phyloP scores from a whole-genome alignment of 2,113 vertebrate species.

The Onychostoma macrolepis region DNA sequence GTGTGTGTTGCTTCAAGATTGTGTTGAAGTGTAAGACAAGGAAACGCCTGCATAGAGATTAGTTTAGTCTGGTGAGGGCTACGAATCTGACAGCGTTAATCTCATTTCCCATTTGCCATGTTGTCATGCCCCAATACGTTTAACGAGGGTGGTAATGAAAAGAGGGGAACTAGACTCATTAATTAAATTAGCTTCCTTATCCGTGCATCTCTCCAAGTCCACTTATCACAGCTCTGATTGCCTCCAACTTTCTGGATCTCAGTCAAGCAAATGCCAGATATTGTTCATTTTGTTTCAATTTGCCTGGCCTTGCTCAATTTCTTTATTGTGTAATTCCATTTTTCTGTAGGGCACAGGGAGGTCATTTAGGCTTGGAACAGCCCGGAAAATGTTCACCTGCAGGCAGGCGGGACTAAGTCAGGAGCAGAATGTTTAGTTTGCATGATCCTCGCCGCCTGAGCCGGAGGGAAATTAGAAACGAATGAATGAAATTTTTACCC shows the following conservation, averaged over 20 bases:
- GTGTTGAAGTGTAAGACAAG: conserved; percentile 28
- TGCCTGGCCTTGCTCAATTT: conserved; percentile 50
- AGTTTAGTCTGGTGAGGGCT: conserved; percentile 65
- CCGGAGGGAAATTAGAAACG: conserved; percentile 18
- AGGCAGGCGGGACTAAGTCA: conserved; percentile 12
- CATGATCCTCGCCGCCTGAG: background rate
- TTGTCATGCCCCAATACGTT: conserved; percentile 71
- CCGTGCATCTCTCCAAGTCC: conserved; percentile 67
- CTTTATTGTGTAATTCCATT: conserved; percentile 62
- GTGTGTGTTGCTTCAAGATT: conserved; percentile 17
- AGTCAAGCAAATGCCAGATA: conserved; percentile 30
- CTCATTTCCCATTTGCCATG: conserved; percentile 68
- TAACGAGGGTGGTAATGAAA: conserved; percentile 73
- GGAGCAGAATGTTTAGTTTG: conserved; percentile 21
- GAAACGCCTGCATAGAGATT: conserved; percentile 60
- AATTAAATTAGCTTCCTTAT: conserved; percentile 78
- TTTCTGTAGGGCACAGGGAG: conserved; percentile 47
- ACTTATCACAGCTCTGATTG: conserved; percentile 65
- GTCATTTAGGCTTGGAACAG: conserved; percentile 54
- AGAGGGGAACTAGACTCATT: conserved; percentile 72
- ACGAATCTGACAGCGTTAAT: conserved; percentile 72
- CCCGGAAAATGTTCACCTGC: conserved; percentile 19
- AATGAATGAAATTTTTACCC: background rate
- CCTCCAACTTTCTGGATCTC: conserved; percentile 65
- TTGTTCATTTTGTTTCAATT: conserved; percentile 61